Evolutionary conservation across 2,888 invertebrate genomes (phyloP).

Genomic region (Empis stercorea): DNA sequence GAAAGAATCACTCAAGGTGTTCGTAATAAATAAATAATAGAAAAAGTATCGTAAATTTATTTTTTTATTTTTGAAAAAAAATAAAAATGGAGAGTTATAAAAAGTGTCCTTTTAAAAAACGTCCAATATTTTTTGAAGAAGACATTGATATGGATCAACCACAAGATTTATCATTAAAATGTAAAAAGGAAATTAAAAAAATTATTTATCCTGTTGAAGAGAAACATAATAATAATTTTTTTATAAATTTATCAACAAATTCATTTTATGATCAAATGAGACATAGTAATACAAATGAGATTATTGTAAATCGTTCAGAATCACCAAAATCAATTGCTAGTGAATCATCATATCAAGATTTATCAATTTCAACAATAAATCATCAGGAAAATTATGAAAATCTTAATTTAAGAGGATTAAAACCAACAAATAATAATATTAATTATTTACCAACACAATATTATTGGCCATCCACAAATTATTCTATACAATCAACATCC

Average conservation of each 20-base stretch:
- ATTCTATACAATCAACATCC: conserved; percentile 13
- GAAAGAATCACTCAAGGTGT: conserved; percentile 27
- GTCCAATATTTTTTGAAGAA: conserved; percentile 62
- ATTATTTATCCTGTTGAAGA: conserved; percentile 17
- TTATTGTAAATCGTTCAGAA: background rate
- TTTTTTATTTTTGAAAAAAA: conserved; percentile 12
- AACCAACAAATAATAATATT: conserved; percentile 11
- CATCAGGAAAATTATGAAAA: conserved; percentile 20
- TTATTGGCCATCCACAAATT: background rate
- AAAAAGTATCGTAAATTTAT: background rate
- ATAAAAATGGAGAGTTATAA: conserved; percentile 61
- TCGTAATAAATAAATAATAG: conserved; percentile 14
- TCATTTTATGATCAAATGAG: conserved; percentile 11
- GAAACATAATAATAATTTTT: conserved; percentile 27
- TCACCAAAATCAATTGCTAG: conserved; percentile 10
- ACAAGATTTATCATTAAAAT: conserved; percentile 31
- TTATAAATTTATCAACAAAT: conserved; percentile 26
- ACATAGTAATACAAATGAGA: background rate
- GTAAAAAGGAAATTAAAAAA: conserved; percentile 18
- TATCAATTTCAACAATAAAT: conserved; percentile 22
- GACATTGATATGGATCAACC: conserved; percentile 40
- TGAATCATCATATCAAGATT: conserved; percentile 17
- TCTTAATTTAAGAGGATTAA: conserved; percentile 28
- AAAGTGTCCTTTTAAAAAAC: conserved; percentile 82
- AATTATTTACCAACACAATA: background rate